Conservation (phyloP, 64 coral and sea anemone genomes). For the Actinia tenebrosa region DNA sequence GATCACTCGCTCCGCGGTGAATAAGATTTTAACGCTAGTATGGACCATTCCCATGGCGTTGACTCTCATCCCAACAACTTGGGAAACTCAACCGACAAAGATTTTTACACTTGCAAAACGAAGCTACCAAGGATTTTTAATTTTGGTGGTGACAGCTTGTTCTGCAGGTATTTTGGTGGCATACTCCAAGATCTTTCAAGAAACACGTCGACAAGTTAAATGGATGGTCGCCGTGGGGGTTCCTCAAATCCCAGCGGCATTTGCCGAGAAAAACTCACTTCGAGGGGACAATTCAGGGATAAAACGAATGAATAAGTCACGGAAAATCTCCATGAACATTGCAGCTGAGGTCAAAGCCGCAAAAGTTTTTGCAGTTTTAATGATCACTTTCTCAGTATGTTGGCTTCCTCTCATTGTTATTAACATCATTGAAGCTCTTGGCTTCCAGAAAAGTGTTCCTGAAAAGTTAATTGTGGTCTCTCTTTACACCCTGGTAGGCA, state of each 20-base stretch:
- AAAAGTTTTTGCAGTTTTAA: slow-evolving; percentile 77
- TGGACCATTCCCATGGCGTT: slow-evolving; percentile 67
- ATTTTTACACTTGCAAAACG: slow-evolving; percentile 20
- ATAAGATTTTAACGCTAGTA: slow-evolving; percentile 50
- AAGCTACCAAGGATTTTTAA: slow-evolving; percentile 60
- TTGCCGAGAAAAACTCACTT: slow-evolving; percentile 19
- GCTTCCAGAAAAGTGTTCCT: slow-evolving; percentile 27
- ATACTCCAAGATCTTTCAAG: slow-evolving; percentile 61
- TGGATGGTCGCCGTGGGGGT: slow-evolving; percentile 11
- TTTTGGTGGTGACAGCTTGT: slow-evolving; percentile 43
- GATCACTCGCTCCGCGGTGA: slow-evolving; percentile 61
- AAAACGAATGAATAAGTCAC: not conserved
- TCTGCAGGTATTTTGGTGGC: slow-evolving; percentile 43
- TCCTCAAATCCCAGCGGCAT: not conserved
- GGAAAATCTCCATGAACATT: slow-evolving; percentile 31
- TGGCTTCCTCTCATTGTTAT: slow-evolving; percentile 82
- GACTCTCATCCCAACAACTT: slow-evolving; percentile 64
- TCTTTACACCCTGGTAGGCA: slow-evolving; percentile 68
- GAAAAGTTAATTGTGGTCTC: slow-evolving; percentile 40
- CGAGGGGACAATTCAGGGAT: slow-evolving; percentile 1
- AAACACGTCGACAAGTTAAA: slow-evolving; percentile 59
- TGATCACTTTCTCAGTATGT: slow-evolving; percentile 56
- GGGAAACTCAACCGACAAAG: slow-evolving; percentile 34
- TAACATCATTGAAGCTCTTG: slow-evolving; percentile 50
- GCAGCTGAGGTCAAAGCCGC: slow-evolving; percentile 63